Conservation (phyloP, 2,113 vertebrate species). For the Prietella phreatophila region DNA sequence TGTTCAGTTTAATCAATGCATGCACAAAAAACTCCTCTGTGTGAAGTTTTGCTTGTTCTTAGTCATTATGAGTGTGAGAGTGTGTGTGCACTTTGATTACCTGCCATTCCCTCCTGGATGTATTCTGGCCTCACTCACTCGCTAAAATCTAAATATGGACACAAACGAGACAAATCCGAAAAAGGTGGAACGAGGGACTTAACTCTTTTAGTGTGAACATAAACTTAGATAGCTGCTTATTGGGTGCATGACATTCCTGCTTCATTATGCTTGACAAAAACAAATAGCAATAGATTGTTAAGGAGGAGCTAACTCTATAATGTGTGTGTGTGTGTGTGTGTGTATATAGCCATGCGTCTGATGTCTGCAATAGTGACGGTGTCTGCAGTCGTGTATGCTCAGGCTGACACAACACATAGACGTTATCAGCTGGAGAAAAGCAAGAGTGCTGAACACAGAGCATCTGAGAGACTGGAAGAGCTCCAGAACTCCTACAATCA, state of each 20-base stretch:
- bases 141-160: neutral
- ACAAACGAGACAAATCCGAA: neutral
- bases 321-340: neutral
- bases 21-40: neutral
- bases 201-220: neutral
- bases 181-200: no score
- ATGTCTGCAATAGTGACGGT: slow-evolving; percentile 73
- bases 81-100: neutral
- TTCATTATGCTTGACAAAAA: neutral
- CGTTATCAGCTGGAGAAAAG: slow-evolving; percentile 64
- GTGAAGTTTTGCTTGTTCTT: neutral
- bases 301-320: neutral
- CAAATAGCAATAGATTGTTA: neutral
- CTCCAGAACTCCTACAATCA: slow-evolving; percentile 62
- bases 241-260: neutral
- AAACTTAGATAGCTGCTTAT: neutral
- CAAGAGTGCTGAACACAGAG: slow-evolving; percentile 57
- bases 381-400: slow-evolving; percentile 60
- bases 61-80: neutral
- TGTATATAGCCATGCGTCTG: slow-evolving; percentile 72
- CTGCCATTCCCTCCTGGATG: neutral
- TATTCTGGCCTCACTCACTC: neutral
- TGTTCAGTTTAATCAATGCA: neutral
- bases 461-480: slow-evolving; percentile 65
- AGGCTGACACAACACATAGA: slow-evolving; percentile 66